phyloP scores from a whole-genome alignment of 2,113 vertebrate species.

The Agapornis roseicollis region DNA sequence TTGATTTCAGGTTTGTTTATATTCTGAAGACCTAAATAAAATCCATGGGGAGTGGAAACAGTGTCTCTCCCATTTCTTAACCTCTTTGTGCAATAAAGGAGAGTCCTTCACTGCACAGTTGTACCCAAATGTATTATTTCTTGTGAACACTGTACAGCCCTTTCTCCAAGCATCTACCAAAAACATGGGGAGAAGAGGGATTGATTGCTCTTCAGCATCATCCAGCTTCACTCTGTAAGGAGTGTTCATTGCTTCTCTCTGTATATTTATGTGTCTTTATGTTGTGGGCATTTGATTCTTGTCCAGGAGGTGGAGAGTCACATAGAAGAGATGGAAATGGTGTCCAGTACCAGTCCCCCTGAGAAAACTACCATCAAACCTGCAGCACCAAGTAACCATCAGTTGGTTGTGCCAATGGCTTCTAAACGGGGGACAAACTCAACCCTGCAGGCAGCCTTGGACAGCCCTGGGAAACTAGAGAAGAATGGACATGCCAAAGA shows the following conservation, averaged over 20 bases:
- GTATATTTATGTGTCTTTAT: slow-evolving; percentile 49
- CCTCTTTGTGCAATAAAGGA: background rate
- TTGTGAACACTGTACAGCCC: background rate
- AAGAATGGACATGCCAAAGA: slow-evolving; percentile 88
- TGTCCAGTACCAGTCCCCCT: slow-evolving; percentile 84
- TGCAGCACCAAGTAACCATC: slow-evolving; percentile 75
- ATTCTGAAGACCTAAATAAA: background rate
- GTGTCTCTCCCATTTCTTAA: background rate
- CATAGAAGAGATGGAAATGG: slow-evolving; percentile 88
- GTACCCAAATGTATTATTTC: background rate
- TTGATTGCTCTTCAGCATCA: background rate
- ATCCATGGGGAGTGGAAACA: background rate
- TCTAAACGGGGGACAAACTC: slow-evolving; percentile 79
- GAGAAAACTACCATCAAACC: slow-evolving; percentile 84
- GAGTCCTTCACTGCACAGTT: background rate
- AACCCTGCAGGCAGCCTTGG: slow-evolving; percentile 71
- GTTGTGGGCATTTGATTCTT: slow-evolving; percentile 73
- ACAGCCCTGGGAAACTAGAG: slow-evolving; percentile 80
- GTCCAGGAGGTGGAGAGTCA: slow-evolving; percentile 87
- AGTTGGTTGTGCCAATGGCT: slow-evolving; percentile 75
- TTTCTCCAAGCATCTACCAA: background rate
- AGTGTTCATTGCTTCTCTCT: background rate
- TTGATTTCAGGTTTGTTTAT: background rate
- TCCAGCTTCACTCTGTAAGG: slow-evolving; percentile 30
- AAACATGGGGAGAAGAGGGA: background rate